Evolutionary conservation across 2,113 vertebrate species (phyloP), one percentile per base, ranked within the genome.

Genomic region (Dryoscopus gambensis): DNA sequence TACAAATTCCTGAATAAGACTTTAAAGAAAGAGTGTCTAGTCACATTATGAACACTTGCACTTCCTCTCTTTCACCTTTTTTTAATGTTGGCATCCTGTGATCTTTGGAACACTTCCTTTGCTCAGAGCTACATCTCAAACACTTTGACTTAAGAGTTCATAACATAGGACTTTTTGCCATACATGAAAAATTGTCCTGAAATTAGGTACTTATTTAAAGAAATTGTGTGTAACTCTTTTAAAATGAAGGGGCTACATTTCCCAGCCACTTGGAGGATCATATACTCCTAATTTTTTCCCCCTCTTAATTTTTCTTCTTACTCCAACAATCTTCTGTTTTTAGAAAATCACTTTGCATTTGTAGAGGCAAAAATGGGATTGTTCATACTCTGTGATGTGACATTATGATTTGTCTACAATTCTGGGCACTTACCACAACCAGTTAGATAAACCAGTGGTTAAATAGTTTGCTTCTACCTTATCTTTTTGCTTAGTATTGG

Each of bases 1-100:
- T 96, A 96, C 97, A 96, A 95, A 95, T 82, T 82, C 71, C 89
- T 75, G 89, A 96, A 84, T 92, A 96, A 83, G 74, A 49, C 80
- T 92, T 96, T 95, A 95, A 86, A 96, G 88, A 95, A 90, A 78
- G 92, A 39, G 28, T 88, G 77, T 60, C 91, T 84, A 80, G 90
- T 91, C 86, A 91, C 74, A 93, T 95, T 95, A 84, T 71, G 93
- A 93, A 90, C 95, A 91, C 13, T 74, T 92, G 63, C 46, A 70
- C 63, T 84, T 75, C 27, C 52, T 62, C 64, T 63, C 90, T 91
- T 56, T 92, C 60, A 85, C 44, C 55, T 67, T 75, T 37, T 84
- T 88, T 86, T 97, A 75, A 56, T 49, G 52, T 78, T 95, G 71
- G 55, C 86, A 70, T 95, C 69, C 84, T 91, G 5, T 97, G 95